Evolutionary conservation across 2,888 invertebrate genomes (phyloP), one percentile per base, ranked within the genome.

Genomic region (Eilema sororculum): DNA sequence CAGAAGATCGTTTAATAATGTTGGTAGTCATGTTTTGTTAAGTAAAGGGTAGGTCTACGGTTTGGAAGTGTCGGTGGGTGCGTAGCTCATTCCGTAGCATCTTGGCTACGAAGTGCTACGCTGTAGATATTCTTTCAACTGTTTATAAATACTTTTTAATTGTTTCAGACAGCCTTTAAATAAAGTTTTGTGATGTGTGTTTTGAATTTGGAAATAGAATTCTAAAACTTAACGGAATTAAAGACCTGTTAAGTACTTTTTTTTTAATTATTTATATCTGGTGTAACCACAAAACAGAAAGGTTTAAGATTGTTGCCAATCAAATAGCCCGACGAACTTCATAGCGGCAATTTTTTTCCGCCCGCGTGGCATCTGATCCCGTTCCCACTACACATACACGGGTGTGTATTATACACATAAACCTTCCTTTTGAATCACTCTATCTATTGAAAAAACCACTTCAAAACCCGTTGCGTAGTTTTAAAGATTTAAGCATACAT

Each of bases 71-170:
- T 61, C 1, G 1, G 5, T 41, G 25, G n/a, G 9, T 33, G 9
- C 62, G 65, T 70, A 66, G 64, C 46, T n/a, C 28, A 16, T 16
- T 56, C 30, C 67, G 71, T 67, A 65, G 65, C 64, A 4, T 24
- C 16, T 30, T 9, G 22, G n/a, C 71, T 68, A 71, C 67, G 59
- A 3, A 37, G n/a, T 30, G 58, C 71, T 71, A 71, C 71, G 71
- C 28, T 62, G 68, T 72, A 68, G 71, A 30, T 25, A 12, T 52
- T 41, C 56, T 20, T 22, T 57, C 20, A n/a, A 25, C 10, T 52
- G 25, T 63, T 60, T 52, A 52, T 52, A 20, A n/a, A 52, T 52
- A 52, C 52, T 6, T n/a, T 52, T 52, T n/a, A 52, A 52, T 52
- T 52, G 52, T 52, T n/a, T n/a, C 52, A 9, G 52, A 52, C 20